Percentiles rank a stretch among this genome's conserved stretches.
These are phyloP conservation scores for Nerophis ophidion DNA, from an alignment of 2,113 vertebrate genomes.

Conservation along the genomic window DNA sequence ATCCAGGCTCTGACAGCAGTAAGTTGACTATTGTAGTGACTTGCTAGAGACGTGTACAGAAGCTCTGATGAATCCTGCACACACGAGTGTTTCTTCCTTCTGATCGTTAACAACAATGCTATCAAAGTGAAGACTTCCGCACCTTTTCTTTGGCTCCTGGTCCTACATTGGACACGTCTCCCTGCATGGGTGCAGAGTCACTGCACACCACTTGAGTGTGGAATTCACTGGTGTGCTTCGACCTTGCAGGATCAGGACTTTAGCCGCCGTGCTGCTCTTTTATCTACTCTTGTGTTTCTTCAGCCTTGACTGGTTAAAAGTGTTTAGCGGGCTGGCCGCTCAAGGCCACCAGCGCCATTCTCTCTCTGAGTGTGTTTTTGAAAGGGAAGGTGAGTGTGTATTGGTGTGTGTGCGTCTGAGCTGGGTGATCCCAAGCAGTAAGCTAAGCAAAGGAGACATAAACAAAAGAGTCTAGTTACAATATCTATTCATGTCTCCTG, in stretches of 20 bases:
- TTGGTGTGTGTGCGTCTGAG: slow-evolving; percentile 6
- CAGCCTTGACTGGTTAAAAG: slow-evolving; percentile 42
- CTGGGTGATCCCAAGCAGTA: slow-evolving; percentile 9
- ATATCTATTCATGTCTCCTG: slow-evolving; percentile 26
- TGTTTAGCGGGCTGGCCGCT: slow-evolving; percentile 17
- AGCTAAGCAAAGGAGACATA: slow-evolving; percentile 18
- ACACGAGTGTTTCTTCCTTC: too few relatives aligned
- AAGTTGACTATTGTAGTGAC: neutral
- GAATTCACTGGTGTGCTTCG: neutral
- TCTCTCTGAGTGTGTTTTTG: slow-evolving; percentile 22
- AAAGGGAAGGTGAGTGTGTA: slow-evolving; percentile 11
- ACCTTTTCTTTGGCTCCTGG: neutral
- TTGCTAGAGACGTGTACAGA: too few relatives aligned
- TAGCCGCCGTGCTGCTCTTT: slow-evolving; percentile 40
- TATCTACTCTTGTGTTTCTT: slow-evolving; percentile 27
- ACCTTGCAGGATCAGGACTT: slow-evolving; percentile 51
- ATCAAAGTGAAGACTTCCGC: neutral
- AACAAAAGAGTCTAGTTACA: slow-evolving; percentile 26
- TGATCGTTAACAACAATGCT: neutral
- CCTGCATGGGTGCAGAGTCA: slow-evolving; percentile 7
- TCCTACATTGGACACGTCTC: neutral
- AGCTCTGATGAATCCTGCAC: too few relatives aligned
- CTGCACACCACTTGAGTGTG: slow-evolving; percentile 21
- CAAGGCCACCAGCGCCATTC: slow-evolving; percentile 39
- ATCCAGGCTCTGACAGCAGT: too few relatives aligned